Evolutionary conservation across 2,888 invertebrate genomes (phyloP).

Genomic region (Meteorus colon): DNA sequence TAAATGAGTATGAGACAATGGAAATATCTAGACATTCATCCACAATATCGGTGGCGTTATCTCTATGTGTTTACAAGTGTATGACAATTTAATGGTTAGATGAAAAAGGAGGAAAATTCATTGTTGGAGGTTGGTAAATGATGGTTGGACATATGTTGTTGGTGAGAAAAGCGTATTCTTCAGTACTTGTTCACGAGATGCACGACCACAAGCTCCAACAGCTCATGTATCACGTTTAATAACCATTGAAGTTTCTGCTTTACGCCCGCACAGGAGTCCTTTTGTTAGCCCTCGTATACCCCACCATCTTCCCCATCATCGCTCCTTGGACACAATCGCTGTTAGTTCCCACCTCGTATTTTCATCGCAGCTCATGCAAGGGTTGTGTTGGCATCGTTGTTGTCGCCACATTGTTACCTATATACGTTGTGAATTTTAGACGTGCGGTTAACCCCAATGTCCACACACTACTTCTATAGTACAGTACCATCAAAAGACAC

Average conservation of each 20-base stretch:
- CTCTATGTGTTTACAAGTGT: conserved; percentile 1
- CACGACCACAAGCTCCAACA: conserved; percentile 25
- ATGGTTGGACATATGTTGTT: neutral
- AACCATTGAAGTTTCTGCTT: conserved; percentile 56
- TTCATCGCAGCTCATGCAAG: conserved; percentile 11
- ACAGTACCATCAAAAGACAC: neutral
- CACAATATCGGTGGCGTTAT: conserved; percentile 1
- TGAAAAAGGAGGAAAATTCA: conserved; percentile 31
- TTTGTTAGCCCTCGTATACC: conserved; percentile 49
- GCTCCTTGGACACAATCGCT: neutral
- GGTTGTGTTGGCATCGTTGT: neutral
- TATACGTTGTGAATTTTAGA: conserved; percentile 21
- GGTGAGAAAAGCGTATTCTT: conserved; percentile 44
- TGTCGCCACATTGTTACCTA: neutral
- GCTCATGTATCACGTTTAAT: conserved; percentile 51
- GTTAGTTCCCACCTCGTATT: conserved; percentile 15
- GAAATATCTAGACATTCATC: conserved; percentile 27
- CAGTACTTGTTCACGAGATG: conserved; percentile 45
- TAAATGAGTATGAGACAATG: neutral
- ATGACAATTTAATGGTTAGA: conserved; percentile 21
- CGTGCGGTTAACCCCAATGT: conserved; percentile 9
- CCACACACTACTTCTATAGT: neutral
- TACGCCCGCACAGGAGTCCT: conserved; percentile 45
- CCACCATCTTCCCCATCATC: conserved; percentile 18
- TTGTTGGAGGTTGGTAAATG: conserved; percentile 28